Evolutionary conservation across 2,797 vertebrate genomes (phyloP).

Genomic region (Myotis myotis): DNA sequence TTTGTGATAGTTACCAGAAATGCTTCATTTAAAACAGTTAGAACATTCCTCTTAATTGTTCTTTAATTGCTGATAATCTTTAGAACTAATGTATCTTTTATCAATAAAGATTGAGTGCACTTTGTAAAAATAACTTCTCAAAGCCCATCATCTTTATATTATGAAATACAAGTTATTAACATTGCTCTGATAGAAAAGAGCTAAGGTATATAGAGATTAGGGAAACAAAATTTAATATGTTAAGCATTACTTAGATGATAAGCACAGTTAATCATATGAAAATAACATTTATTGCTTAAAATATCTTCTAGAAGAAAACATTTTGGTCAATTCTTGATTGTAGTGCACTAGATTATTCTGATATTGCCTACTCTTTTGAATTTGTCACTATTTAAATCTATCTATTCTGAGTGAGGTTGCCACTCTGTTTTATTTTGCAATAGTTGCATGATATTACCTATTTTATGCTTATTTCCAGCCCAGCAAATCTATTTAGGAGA

Average conservation of each 20-base stretch:
- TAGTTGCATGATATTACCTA: background rate
- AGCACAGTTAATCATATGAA: background rate
- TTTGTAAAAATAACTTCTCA: constrained; percentile 9
- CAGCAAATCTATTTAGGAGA: background rate
- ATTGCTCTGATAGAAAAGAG: background rate
- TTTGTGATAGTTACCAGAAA: background rate
- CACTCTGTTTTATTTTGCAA: background rate
- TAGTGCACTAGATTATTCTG: background rate
- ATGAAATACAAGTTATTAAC: background rate
- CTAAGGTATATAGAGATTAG: background rate
- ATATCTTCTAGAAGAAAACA: background rate
- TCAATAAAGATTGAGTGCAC: background rate
- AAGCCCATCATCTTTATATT: background rate
- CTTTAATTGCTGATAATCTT: background rate
- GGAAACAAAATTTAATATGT: background rate
- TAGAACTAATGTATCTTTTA: background rate
- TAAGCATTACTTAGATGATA: background rate
- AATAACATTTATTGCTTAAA: background rate
- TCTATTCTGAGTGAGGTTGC: background rate
- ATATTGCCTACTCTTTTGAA: background rate
- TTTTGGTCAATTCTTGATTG: background rate
- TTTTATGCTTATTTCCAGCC: background rate
- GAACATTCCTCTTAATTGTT: background rate
- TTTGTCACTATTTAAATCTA: background rate
- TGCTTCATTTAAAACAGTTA: background rate